These are phyloP conservation scores for Limanda limanda DNA, from an alignment of 2,113 vertebrate species.

Conservation along the genomic window DNA sequence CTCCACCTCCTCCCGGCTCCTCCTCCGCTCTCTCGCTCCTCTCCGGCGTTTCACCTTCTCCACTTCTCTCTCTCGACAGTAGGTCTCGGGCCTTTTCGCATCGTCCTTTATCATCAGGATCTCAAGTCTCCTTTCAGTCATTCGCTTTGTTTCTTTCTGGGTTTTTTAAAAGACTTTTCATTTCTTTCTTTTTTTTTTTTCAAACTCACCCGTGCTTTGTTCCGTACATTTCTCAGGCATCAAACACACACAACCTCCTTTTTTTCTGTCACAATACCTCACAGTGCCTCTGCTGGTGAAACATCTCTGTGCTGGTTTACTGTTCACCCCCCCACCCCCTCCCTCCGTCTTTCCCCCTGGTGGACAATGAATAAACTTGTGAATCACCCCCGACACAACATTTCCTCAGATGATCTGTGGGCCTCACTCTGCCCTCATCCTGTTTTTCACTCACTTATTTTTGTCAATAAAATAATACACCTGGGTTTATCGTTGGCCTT, in stretches of 20 bases:
- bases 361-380: slow-evolving; percentile 50
- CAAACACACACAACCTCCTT: slow-evolving; percentile 79
- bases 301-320: slow-evolving; percentile 25
- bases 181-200: background rate
- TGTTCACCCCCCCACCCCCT: slow-evolving; percentile 1
- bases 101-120: slow-evolving; percentile 35
- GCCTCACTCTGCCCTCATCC: background rate
- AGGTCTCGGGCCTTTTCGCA: slow-evolving; percentile 20
- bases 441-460: slow-evolving; percentile 32
- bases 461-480: slow-evolving; percentile 22
- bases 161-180: background rate
- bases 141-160: slow-evolving; percentile 2
- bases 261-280: slow-evolving; percentile 76
- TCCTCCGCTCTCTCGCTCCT: background rate
- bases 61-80: slow-evolving; percentile 7
- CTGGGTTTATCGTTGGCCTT: slow-evolving; percentile 2
- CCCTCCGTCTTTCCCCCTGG: background rate
- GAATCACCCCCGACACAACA: slow-evolving; percentile 17
- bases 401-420: background rate
- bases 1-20: background rate
- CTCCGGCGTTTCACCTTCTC: slow-evolving; percentile 1
- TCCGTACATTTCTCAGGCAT: slow-evolving; percentile 73
- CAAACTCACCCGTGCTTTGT: slow-evolving; percentile 18
- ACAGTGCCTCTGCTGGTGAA: slow-evolving; percentile 38
- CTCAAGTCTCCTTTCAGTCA: slow-evolving; percentile 51